Evolutionary conservation across 2,113 vertebrate species (phyloP).

Genomic region (Peromyscus polionotus): DNA sequence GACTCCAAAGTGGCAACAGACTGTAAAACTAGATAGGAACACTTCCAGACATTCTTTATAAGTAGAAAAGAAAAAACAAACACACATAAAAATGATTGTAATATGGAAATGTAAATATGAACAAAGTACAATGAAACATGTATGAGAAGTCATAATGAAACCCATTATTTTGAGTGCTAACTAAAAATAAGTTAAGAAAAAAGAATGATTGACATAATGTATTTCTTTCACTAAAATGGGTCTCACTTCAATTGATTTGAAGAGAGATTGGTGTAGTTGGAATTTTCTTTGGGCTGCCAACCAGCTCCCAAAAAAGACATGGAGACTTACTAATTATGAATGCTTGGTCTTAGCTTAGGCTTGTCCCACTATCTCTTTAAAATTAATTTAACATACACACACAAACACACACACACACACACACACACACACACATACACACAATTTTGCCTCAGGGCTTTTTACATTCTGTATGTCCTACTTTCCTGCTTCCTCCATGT

Average conservation of each 20-base stretch:
- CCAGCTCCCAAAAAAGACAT: background rate
- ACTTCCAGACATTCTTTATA: background rate
- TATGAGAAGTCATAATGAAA: background rate
- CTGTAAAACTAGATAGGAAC: background rate
- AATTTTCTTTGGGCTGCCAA: background rate
- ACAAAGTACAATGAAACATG: background rate
- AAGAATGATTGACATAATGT: background rate
- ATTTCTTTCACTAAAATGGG: background rate
- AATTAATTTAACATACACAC: background rate
- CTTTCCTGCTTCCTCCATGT: background rate
- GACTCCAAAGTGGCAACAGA: background rate
- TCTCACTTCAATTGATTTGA: slow-evolving; percentile 3
- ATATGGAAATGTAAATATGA: background rate
- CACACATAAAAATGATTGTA: background rate
- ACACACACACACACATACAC: too few species aligned
- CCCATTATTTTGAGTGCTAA: background rate
- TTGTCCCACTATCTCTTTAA: background rate
- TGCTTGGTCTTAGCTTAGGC: background rate
- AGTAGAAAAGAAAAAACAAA: background rate
- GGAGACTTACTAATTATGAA: background rate
- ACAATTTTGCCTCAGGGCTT: background rate
- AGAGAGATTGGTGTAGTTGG: background rate
- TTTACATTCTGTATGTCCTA: background rate
- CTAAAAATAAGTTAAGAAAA: background rate
- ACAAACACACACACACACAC: too few species aligned